Base-by-base conservation (phyloP, 2,113 vertebrate species). In the Malaclemys terrapin region DNA sequence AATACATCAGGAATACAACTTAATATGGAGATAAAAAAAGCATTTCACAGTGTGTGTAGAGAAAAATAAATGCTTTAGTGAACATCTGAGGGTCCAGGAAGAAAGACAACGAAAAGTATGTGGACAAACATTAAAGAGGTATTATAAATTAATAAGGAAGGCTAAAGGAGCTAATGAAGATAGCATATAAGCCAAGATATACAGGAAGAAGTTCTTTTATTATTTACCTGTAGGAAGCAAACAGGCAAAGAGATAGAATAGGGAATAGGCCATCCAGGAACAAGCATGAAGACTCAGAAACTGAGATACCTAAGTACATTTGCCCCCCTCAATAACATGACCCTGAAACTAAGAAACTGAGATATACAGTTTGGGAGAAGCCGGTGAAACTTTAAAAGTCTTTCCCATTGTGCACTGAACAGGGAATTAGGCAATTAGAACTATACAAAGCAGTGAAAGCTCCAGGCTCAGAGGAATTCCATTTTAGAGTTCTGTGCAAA, bases 391-490 rank as follows among this genome's bases (percentile, higher is more conserved):
- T 45, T 85, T 90, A 92, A 88, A 93, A 94, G 47, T 75, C 27
- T 91, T 91, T 80, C 72, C 85, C 17, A 38, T 59, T 88, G 50
- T 84, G 75, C 82, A 45, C 38, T 50, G 82, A 90, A 80, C 22
- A 84, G 59, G 82, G 87, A 96, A 91, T 95, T 89, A 96, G 47
- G 69, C 87, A 89, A 94, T 91, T 92, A 96, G 19, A 94, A 88
- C 22, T 52, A 62, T 82, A 69, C 54, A 92, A 87, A 95, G 75
- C 57, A 85, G 13, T 13, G 86, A 88, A 80, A 94, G 50, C 59
- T 88, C 57, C 56, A 76, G 38, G 22, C 56, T 89, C 80, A 75
- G 38, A n/a, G 62, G 76, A 95, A 87, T 84, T 87, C 85, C 3
- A 1, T 72, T 93, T 94, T 81, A 81, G 52, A 88, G 62, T 83